Evolutionary conservation across 1,140 invertebrate genomes (phyloP).

Genomic region (Brachionus rotundiformis): DNA sequence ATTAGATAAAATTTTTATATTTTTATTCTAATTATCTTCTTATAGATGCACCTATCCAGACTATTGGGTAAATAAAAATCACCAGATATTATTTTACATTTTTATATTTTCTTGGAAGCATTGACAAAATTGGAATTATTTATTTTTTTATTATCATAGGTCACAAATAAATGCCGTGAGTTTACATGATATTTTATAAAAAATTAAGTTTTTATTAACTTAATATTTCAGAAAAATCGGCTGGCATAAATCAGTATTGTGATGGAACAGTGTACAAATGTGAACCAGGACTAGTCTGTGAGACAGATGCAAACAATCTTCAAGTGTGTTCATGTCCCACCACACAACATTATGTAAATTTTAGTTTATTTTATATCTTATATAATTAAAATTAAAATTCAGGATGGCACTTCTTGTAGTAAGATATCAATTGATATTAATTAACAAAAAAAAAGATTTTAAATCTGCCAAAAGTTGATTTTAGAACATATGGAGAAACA

Average conservation of each 20-base stretch:
- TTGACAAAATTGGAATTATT: no score
- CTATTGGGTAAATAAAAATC: background rate
- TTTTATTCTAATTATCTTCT: background rate
- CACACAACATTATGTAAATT: background rate
- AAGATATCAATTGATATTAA: no score
- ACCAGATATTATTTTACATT: background rate
- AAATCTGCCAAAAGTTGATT: background rate
- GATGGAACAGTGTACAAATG: conserved; percentile 20
- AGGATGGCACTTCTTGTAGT: background rate
- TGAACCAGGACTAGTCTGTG: background rate
- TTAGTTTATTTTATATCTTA: background rate
- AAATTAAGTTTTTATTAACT: background rate
- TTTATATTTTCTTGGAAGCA: no score
- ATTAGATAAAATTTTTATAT: background rate
- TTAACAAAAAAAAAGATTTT: background rate
- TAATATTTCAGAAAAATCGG: conserved; percentile 11
- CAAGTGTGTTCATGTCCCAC: background rate
- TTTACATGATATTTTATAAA: background rate
- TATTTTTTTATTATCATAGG: no score
- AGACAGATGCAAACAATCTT: background rate
- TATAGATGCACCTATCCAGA: conserved; percentile 20
- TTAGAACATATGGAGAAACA: background rate
- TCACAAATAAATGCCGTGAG: conserved; percentile 48
- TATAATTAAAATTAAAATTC: background rate
- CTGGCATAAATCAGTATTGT: conserved; percentile 47